Percentiles rank a stretch among this genome's conserved stretches.
Evolutionary conservation across 1,140 invertebrate genomes (phyloP).

Genomic region (Drosophila bocki): DNA sequence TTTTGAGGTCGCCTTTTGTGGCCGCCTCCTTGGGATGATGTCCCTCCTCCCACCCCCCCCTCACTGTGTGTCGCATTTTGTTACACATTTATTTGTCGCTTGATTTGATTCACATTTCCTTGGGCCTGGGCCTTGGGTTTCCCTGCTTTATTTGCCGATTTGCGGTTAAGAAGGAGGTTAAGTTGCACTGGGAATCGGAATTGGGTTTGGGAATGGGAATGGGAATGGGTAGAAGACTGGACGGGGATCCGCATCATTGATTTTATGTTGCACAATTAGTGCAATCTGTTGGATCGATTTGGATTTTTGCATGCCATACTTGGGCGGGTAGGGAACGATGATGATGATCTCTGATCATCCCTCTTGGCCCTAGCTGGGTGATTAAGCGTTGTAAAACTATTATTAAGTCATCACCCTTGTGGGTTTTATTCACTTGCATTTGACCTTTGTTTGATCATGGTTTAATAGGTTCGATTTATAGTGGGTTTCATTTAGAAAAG

Average conservation of each 20-base stretch:
- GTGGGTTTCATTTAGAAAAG: too few relatives aligned
- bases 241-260: conserved; percentile 49
- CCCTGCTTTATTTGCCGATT: conserved; percentile 65
- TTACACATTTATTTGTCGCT: conserved; percentile 79
- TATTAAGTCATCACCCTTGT: conserved; percentile 6
- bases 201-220: conserved; percentile 8
- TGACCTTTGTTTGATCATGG: neutral
- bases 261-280: conserved; percentile 56
- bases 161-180: conserved; percentile 55
- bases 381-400: neutral
- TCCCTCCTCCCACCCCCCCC: conserved; percentile 12
- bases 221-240: conserved; percentile 1
- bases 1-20: conserved; percentile 82
- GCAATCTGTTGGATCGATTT: conserved; percentile 45
- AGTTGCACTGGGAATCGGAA: conserved; percentile 30
- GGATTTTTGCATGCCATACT: neutral
- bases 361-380: neutral
- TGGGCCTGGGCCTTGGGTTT: conserved; percentile 1
- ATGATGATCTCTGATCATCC: conserved; percentile 16
- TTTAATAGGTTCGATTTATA: neutral
- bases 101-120: conserved; percentile 70
- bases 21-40: conserved; percentile 56
- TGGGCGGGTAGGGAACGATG: neutral
- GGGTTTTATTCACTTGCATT: neutral
- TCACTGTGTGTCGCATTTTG: conserved; percentile 64